Evolutionary conservation across 1,140 invertebrate species (phyloP).

Genomic region (Achroia grisella): DNA sequence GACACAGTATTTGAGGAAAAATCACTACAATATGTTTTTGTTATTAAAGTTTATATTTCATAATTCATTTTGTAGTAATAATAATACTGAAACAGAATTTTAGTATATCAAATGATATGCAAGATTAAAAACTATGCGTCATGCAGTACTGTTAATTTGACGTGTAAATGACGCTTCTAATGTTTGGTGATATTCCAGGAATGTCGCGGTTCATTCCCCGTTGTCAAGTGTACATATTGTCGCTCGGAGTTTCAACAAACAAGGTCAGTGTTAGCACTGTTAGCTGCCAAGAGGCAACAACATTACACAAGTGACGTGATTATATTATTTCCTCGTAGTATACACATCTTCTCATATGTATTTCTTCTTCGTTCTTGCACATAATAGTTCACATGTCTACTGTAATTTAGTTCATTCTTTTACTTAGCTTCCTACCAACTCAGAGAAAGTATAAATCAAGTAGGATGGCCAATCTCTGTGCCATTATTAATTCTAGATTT

Average conservation of each 20-base stretch:
- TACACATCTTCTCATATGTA: no score
- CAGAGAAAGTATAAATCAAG: no score
- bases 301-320: background rate
- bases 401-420: no score
- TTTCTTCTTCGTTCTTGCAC: no score
- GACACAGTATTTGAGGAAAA: background rate
- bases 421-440: no score
- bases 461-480: no score
- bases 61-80: background rate
- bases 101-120: background rate
- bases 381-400: no score
- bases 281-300: conserved; percentile 11
- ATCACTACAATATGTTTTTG: no score
- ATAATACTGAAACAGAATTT: background rate
- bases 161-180: conserved; percentile 46
- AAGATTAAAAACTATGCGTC: no score
- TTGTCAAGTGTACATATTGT: conserved; percentile 98
- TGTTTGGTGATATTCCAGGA: conserved; percentile 80
- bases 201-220: conserved; percentile 93
- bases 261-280: conserved; percentile 82
- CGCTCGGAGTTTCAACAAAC: conserved; percentile 97
- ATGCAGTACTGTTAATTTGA: conserved; percentile 39
- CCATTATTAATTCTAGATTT: no score
- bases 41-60: no score
- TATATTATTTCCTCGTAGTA: no score